Evolutionary conservation across 2,113 vertebrate genomes (phyloP).

Genomic region (Uria lomvia): DNA sequence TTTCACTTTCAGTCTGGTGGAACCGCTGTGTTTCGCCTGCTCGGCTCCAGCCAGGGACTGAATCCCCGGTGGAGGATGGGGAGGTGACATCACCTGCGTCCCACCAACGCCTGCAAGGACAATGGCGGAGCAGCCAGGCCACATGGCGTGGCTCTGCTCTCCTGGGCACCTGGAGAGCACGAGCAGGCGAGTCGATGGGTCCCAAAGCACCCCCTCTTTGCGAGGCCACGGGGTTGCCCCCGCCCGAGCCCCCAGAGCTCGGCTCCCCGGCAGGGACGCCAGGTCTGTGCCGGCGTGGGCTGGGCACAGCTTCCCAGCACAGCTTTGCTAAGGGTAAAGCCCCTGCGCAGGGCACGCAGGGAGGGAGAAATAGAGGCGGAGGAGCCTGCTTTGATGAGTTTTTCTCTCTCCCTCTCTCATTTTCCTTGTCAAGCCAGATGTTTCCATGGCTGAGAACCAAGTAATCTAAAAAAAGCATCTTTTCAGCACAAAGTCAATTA

Average conservation of each 20-base stretch:
- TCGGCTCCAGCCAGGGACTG: neutral
- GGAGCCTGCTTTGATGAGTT: neutral
- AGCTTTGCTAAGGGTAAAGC: neutral
- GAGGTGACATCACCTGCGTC: neutral
- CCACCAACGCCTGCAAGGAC: neutral
- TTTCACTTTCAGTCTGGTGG: neutral
- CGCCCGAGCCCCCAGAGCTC: neutral
- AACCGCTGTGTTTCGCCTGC: neutral
- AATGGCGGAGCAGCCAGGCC: neutral
- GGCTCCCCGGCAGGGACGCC: neutral
- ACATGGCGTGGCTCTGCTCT: too few relatives aligned
- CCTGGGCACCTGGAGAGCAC: neutral
- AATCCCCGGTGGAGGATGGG: neutral
- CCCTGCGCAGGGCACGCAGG: accelerated
- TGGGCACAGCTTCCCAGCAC: neutral
- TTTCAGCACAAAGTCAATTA: neutral
- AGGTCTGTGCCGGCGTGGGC: neutral
- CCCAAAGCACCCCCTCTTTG: neutral
- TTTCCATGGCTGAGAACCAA: neutral
- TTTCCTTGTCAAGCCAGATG: neutral
- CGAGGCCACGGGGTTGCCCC: accelerated
- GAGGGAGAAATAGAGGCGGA: neutral
- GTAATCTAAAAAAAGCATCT: neutral
- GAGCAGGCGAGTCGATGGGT: accelerated
- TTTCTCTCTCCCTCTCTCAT: neutral